These are phyloP conservation scores for Nibea albiflora DNA, from an alignment of 2,113 vertebrate species.

Conservation along the genomic window DNA sequence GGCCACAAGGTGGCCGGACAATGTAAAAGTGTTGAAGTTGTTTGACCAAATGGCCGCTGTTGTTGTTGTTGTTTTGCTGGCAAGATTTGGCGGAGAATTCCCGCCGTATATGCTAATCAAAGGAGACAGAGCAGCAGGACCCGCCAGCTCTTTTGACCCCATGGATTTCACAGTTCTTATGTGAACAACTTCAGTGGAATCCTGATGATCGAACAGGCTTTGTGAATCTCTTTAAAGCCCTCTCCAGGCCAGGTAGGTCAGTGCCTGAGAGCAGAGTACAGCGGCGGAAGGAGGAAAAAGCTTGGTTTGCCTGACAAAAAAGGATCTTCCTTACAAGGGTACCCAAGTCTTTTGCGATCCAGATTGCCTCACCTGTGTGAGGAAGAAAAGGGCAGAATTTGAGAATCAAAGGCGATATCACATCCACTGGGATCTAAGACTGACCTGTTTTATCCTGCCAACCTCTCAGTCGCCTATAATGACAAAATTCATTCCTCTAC, in stretches of 20 bases:
- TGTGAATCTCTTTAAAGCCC: constrained; percentile 9
- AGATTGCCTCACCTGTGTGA: constrained; percentile 1
- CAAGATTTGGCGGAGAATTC: neutral
- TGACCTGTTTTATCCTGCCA: constrained; percentile 11
- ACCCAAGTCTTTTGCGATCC: constrained; percentile 9
- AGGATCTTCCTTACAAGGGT: neutral
- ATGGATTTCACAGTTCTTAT: constrained; percentile 19
- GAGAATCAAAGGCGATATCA: constrained; percentile 14
- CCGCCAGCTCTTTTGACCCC: constrained; percentile 6
- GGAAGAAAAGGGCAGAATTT: neutral
- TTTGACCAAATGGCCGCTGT: neutral
- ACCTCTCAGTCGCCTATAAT: constrained; percentile 28
- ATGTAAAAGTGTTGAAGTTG: neutral
- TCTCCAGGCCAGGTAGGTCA: neutral
- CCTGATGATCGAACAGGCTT: constrained; percentile 48
- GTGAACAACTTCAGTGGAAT: constrained; percentile 28
- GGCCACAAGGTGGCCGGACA: neutral
- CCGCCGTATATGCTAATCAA: neutral
- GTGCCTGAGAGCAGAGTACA: neutral
- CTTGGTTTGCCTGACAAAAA: neutral
- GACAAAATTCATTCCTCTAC: constrained; percentile 11
- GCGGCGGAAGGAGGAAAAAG: constrained; percentile 4
- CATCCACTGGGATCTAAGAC: constrained; percentile 19
- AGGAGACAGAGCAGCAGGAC: neutral
- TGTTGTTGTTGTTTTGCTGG: constrained; percentile 1